phyloP scores from a whole-genome alignment of 1,140 invertebrate genomes.

The Hydropsyche tenuis region DNA sequence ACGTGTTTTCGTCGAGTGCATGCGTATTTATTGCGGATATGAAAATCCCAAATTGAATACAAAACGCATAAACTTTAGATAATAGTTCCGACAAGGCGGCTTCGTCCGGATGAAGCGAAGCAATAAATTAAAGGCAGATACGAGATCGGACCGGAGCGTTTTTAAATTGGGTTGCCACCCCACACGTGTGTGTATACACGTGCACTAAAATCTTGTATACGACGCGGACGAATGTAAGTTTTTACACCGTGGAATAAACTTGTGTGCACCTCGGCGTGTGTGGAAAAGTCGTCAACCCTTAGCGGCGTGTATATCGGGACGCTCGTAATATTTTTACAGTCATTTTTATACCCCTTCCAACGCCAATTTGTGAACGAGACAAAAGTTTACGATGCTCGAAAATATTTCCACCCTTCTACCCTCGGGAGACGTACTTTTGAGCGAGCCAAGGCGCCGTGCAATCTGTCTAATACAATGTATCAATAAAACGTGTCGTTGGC shows the following conservation, averaged over 20 bases:
- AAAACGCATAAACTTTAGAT: too few species aligned
- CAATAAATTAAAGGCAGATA: slow-evolving; percentile 11
- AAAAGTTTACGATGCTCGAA: slow-evolving; percentile 36
- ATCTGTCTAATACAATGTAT: slow-evolving; percentile 38
- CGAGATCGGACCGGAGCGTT: neutral
- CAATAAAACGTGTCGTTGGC: slow-evolving; percentile 20
- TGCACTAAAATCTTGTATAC: too few species aligned
- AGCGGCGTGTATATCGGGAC: slow-evolving; percentile 2
- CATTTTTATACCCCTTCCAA: slow-evolving; percentile 34
- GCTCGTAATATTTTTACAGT: slow-evolving; percentile 40
- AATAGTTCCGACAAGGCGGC: too few species aligned
- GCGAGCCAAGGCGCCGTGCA: neutral
- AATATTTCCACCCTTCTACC: slow-evolving; percentile 11
- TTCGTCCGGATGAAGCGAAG: neutral
- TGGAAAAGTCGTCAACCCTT: neutral
- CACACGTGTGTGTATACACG: too few species aligned
- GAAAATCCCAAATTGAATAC: too few species aligned
- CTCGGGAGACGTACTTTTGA: neutral
- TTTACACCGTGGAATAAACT: too few species aligned
- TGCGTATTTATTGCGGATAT: too few species aligned
- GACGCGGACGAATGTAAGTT: too few species aligned
- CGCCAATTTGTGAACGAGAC: slow-evolving; percentile 35
- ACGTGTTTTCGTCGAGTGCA: too few species aligned
- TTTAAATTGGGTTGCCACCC: slow-evolving; percentile 7
- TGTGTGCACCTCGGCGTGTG: too few species aligned